These are phyloP conservation scores for Botia kubotai DNA, from an alignment of 2,797 vertebrate species.

Conservation along the genomic window DNA sequence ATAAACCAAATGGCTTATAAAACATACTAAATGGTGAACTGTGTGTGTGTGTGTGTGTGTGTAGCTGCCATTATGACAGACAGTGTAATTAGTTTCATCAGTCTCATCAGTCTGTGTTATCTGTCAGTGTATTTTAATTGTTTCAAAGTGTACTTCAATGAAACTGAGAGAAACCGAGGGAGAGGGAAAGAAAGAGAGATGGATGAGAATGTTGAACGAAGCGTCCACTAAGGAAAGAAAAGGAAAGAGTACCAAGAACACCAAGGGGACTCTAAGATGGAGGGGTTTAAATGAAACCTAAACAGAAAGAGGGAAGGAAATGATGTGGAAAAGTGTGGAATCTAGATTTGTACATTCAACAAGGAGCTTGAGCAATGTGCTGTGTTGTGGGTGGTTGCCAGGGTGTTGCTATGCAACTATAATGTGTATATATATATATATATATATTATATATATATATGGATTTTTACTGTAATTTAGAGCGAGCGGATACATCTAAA, in stretches of 20 bases:
- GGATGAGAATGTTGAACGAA: background rate
- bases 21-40: no score
- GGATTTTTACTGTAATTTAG: no score
- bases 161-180: background rate
- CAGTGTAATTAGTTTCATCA: background rate
- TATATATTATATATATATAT: no score
- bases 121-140: background rate
- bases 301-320: background rate
- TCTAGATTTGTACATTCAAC: no score
- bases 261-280: background rate
- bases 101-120: background rate
- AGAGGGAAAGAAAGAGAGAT: conserved; percentile 11
- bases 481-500: no score
- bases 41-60: background rate
- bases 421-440: background rate
- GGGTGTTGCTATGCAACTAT: background rate
- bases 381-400: background rate
- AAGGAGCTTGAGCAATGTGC: background rate
- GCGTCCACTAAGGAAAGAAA: background rate
- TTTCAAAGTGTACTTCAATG: no score
- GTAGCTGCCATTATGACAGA: background rate
- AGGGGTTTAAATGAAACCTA: background rate
- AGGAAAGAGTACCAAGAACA: background rate
- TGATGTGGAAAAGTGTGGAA: no score
- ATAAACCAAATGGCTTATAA: no score